Evolutionary conservation across 2,113 vertebrate species (phyloP), one percentile per base, ranked within the genome.

Genomic region (Bambusicola thoracicus): DNA sequence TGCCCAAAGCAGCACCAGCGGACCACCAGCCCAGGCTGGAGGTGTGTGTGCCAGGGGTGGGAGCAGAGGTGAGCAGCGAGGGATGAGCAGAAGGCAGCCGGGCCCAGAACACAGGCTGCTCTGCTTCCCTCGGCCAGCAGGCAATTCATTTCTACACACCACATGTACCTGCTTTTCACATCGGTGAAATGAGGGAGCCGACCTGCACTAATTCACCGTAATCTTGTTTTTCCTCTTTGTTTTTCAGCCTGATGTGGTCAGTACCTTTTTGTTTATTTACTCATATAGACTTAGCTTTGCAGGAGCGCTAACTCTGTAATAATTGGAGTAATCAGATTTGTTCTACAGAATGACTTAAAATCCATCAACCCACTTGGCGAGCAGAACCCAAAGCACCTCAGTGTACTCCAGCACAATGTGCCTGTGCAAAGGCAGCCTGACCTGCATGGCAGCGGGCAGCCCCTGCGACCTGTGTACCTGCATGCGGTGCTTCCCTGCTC

Each of bases 271-370:
- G 40, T 90, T 51, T 32, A 72, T 84, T 63, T 32, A 67, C 86
- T 84, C 36, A 73, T 51, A 38, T 4, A 62, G 86, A 66, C 74
- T 92, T 90, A 91, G 86, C 46, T 92, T 92, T 70, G 77, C 95
- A 53, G 8, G 83, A 87, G 86, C 1, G 0, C 77, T 66, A 87
- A 67, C 88, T 81, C 62, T 81, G 81, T 19, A 44, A 2, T 92
- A 94, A 97, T 92, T 90, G 87, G 79, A 90, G 73, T 95, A 94
- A 96, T 88, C 91, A 94, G 94, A 94, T 96, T 94, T 91, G 87
- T 48, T 63, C 91, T 62, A 53, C 56, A 77, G 63, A 91, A 11
- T 21, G 32, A n/a, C 72, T 72, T 43, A 44, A 44, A 78, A 48
- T 56, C 61, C 40, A 51, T 1, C 91, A 91, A 74, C 59, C 66